These are phyloP conservation scores for Heliangelus exortis DNA, from an alignment of 2,797 vertebrate genomes.

Conservation along the genomic window DNA sequence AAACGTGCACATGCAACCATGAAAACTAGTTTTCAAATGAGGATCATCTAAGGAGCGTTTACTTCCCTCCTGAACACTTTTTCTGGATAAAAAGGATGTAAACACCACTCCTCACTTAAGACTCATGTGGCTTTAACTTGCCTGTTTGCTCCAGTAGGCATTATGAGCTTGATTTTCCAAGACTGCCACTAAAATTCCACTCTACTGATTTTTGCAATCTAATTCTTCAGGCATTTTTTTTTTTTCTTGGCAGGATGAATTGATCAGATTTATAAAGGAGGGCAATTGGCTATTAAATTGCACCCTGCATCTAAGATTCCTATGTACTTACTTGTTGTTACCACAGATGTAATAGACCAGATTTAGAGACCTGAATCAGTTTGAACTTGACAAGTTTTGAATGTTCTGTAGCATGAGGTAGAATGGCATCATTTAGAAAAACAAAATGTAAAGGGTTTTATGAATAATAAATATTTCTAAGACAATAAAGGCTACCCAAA, in stretches of 20 bases:
- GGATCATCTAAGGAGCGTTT: neutral
- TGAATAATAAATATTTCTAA: slow-evolving; percentile 47
- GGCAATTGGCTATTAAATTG: slow-evolving; percentile 44
- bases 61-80: neutral
- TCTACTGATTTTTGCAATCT: slow-evolving; percentile 66
- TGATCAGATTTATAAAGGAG: slow-evolving; percentile 69
- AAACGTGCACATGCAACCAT: rapidly evolving
- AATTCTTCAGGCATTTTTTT: slow-evolving; percentile 63
- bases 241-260: slow-evolving; percentile 18
- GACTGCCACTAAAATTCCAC: slow-evolving; percentile 72
- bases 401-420: slow-evolving; percentile 1
- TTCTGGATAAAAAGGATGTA: neutral
- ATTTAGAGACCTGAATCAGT: slow-evolving; percentile 16
- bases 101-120: slow-evolving; percentile 40
- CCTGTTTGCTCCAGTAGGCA: slow-evolving; percentile 65
- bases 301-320: slow-evolving; percentile 29
- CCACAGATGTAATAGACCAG: slow-evolving; percentile 25
- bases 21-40: neutral
- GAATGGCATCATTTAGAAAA: slow-evolving; percentile 33
- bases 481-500: slow-evolving; percentile 34
- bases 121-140: slow-evolving; percentile 53
- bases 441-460: slow-evolving; percentile 20
- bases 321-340: slow-evolving; percentile 10
- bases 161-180: slow-evolving; percentile 71
- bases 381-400: slow-evolving; percentile 28